phyloP scores from a whole-genome alignment of 2,888 invertebrate genomes.

The Drosophila limbata region DNA sequence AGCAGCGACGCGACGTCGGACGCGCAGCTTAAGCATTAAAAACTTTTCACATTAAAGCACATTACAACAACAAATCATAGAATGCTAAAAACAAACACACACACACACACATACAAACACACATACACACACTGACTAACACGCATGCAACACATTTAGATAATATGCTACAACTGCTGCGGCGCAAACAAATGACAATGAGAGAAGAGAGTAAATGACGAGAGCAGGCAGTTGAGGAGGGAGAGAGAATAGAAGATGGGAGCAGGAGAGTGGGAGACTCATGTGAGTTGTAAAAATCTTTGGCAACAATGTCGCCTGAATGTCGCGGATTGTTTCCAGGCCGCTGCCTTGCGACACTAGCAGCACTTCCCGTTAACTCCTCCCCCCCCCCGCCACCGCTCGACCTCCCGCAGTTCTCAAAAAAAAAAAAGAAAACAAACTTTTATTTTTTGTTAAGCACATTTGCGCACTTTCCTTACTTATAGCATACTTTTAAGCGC shows the following conservation, averaged over 20 bases:
- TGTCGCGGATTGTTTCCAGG: constrained; percentile 80
- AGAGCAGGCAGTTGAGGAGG: background rate
- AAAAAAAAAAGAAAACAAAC: constrained; percentile 28
- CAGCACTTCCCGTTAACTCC: constrained; percentile 2
- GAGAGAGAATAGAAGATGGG: background rate
- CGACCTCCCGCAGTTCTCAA: too few species aligned
- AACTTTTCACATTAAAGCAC: constrained; percentile 81
- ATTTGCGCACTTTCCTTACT: constrained; percentile 77
- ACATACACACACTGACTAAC: constrained; percentile 43
- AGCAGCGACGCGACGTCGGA: constrained; percentile 29
- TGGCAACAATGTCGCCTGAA: constrained; percentile 81
- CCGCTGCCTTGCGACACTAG: constrained; percentile 66
- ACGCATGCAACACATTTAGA: constrained; percentile 80
- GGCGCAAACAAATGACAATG: constrained; percentile 75
- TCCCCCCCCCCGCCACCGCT: too few species aligned
- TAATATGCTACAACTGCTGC: constrained; percentile 81
- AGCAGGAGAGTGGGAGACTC: constrained; percentile 31
- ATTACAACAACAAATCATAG: constrained; percentile 82
- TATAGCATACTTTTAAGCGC: constrained; percentile 76
- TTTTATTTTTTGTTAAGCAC: constrained; percentile 76
- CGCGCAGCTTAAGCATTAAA: constrained; percentile 79
- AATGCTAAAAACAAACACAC: constrained; percentile 57
- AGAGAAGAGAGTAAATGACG: constrained; percentile 11
- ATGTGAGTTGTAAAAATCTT: constrained; percentile 80
- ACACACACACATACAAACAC: constrained; percentile 38